Evolutionary conservation across 2,113 vertebrate genomes (phyloP).

Genomic region (Pteruthius melanotis): DNA sequence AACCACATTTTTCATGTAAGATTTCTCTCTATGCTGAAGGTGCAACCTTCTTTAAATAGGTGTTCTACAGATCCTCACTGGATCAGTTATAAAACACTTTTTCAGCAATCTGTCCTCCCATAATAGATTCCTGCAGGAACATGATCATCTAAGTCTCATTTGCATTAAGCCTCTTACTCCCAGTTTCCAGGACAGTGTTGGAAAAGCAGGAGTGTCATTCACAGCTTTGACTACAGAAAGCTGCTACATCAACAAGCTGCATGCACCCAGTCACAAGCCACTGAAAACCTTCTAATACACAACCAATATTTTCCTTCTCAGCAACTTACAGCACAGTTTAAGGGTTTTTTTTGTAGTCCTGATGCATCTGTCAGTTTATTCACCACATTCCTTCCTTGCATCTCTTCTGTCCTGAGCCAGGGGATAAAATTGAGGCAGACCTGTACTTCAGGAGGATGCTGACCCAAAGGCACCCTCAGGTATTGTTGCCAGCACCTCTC

Average conservation of each 20-base stretch:
- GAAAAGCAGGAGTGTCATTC: neutral
- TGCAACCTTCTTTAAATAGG: neutral
- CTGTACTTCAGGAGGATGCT: neutral
- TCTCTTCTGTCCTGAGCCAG: neutral
- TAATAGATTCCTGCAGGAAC: neutral
- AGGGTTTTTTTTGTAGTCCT: accelerated
- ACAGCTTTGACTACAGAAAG: neutral
- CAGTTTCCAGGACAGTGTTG: neutral
- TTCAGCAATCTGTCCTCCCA: neutral
- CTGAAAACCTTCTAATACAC: neutral
- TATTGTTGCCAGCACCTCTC: neutral
- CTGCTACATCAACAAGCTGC: neutral
- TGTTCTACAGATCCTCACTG: neutral
- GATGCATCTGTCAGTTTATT: neutral
- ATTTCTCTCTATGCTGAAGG: neutral
- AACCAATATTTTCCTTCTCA: neutral
- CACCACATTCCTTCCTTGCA: neutral
- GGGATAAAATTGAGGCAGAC: neutral
- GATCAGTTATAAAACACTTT: neutral
- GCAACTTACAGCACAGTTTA: neutral
- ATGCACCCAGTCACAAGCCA: neutral
- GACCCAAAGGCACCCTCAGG: neutral
- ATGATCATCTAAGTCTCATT: neutral
- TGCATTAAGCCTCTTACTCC: neutral
- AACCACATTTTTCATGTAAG: neutral